Base-by-base conservation (phyloP, 2,888 invertebrate genomes). In the Cheilosia variabilis region DNA sequence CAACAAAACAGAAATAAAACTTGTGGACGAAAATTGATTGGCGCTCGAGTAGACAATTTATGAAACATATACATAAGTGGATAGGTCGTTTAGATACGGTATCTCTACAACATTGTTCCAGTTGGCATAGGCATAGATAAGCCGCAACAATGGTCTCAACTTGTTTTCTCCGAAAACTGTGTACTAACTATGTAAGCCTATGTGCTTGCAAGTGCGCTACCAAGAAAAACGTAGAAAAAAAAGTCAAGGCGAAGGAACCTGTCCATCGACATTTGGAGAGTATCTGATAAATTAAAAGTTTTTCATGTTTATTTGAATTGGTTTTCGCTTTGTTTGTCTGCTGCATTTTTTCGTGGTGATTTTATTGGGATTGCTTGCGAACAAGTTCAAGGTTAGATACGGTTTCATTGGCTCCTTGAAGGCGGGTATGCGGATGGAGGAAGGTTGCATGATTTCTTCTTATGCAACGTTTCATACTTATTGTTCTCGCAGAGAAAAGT, bases 311-410 rank as follows among this genome's bases (percentile, higher is more conserved):
- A 24, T 52, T 52, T 52, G 52, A 52, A 52, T 52, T 52, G 52
- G 43, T 47, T 71, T 47, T 10, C 31, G 19, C 34, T 58, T 45
- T 55, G 47, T 58, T 69, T 55, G 45, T 69, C 58, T 22, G 41
- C 22, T 52, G 24, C 10, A 52, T 19, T 52, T 50, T 41, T 68
- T 68, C 41, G 55, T 57, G 47, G 45, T 34, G 34, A 34, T 69
- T 69, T 57, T 34, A 57, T 34, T 47, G 52, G 57, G 22, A 69
- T 45, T 57, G 69, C n/a, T 47, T 13, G 17, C 7, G 15, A 58
- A n/a, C 37, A 71, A 37, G 58, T 71, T 71, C 58, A 71, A 58
- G 71, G 71, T 34, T 37, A 58, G 9, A 10, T 9, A 13, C 24
- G 22, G 50, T 37, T 58, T 7, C 69, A 58, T 69, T 71, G 58